Evolutionary conservation across 1,140 invertebrate species (phyloP).

Genomic region (Thereuonema tuberculata): DNA sequence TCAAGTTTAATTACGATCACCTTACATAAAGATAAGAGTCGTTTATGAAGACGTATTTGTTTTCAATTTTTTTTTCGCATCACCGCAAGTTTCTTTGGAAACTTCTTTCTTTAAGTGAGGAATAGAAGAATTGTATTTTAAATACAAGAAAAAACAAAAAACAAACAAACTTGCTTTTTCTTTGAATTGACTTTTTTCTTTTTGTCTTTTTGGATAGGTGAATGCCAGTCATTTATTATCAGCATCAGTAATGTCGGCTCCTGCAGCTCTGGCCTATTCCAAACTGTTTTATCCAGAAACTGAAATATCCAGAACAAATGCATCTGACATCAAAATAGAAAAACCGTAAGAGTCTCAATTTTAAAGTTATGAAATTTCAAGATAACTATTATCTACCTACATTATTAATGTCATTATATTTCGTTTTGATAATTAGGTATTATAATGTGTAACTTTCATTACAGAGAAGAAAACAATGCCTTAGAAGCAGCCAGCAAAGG

Average conservation of each 20-base stretch:
- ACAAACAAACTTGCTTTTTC: too few relatives aligned
- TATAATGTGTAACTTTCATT: not conserved
- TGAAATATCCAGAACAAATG: slow-evolving; percentile 51
- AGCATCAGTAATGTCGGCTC: slow-evolving; percentile 89
- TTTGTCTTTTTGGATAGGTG: slow-evolving; percentile 26
- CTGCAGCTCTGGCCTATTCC: slow-evolving; percentile 70
- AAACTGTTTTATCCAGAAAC: slow-evolving; percentile 88
- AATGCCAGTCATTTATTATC: slow-evolving; percentile 47
- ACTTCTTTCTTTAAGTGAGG: too few relatives aligned
- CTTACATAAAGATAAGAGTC: too few relatives aligned
- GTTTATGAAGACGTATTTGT: too few relatives aligned
- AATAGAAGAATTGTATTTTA: too few relatives aligned
- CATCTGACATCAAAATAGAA: slow-evolving; percentile 38
- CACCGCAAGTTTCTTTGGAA: too few relatives aligned
- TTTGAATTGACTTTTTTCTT: too few relatives aligned
- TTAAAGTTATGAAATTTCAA: not conserved
- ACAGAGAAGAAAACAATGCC: slow-evolving; percentile 60
- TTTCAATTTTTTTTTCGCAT: too few relatives aligned
- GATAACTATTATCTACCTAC: not conserved
- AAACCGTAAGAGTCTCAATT: slow-evolving; percentile 23
- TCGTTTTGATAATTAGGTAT: too few relatives aligned
- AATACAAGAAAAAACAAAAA: too few relatives aligned
- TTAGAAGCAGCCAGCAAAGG: slow-evolving; percentile 81
- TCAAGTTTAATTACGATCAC: too few relatives aligned
- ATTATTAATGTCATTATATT: too few relatives aligned